These are phyloP conservation scores for Potamarius usumacintae DNA, from an alignment of 2,113 vertebrate species.

Conservation along the genomic window DNA sequence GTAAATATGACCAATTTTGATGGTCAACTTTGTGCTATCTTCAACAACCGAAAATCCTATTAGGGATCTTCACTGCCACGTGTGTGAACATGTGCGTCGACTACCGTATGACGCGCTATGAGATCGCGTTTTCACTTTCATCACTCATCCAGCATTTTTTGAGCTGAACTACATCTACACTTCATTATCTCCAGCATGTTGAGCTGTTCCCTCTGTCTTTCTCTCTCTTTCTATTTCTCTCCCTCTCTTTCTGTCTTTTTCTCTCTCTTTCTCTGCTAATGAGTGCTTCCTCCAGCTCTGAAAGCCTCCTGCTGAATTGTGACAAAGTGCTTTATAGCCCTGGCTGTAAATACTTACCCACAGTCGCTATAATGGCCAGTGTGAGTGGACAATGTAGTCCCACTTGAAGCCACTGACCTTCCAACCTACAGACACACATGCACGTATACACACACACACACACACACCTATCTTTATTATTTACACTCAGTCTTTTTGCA, in stretches of 20 bases:
- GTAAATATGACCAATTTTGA: neutral
- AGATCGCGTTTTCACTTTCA: neutral
- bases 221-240: neutral
- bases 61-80: neutral
- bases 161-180: neutral
- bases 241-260: neutral
- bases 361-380: conserved; percentile 33
- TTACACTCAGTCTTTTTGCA: conserved; percentile 34
- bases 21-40: neutral
- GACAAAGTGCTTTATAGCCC: conserved; percentile 53
- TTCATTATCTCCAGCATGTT: neutral
- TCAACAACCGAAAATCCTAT: neutral
- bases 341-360: conserved; percentile 52
- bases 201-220: neutral
- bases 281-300: conserved; percentile 45
- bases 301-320: conserved; percentile 55
- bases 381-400: conserved; percentile 44
- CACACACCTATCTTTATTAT: conserved; percentile 29
- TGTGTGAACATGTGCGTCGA: neutral
- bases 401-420: conserved; percentile 40
- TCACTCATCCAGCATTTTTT: neutral
- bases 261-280: conserved; percentile 42
- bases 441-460: conserved; percentile 11
- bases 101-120: neutral
- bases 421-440: conserved; percentile 20